Percentiles rank a stretch among this genome's conserved stretches.
These are phyloP conservation scores for Lysandra bellargus DNA, from an alignment of 2,888 invertebrate genomes.

Conservation along the genomic window DNA sequence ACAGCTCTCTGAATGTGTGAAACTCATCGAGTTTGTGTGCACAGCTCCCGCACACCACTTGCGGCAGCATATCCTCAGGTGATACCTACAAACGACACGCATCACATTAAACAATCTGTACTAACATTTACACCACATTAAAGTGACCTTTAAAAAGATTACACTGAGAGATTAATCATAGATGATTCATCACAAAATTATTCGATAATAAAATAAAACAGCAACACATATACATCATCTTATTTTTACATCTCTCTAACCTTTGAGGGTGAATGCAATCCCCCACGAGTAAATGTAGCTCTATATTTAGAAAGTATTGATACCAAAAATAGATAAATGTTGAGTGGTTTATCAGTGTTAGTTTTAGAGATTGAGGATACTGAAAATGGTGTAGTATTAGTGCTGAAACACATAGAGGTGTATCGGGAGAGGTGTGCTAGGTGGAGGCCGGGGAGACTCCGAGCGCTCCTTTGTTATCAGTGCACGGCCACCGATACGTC, in stretches of 20 bases:
- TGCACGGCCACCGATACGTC: slow-evolving; percentile 60
- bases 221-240: slow-evolving; percentile 43
- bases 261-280: slow-evolving; percentile 55
- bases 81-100: slow-evolving; percentile 82
- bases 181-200: slow-evolving; percentile 64
- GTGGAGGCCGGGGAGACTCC: slow-evolving; percentile 42
- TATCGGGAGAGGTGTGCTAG: slow-evolving; percentile 32
- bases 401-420: slow-evolving; percentile 27
- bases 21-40: slow-evolving; percentile 87
- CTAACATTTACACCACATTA: slow-evolving; percentile 39
- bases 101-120: slow-evolving; percentile 52
- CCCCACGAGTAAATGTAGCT: slow-evolving; percentile 67
- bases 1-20: slow-evolving; percentile 87
- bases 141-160: slow-evolving; percentile 63
- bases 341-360: slow-evolving; percentile 48
- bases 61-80: slow-evolving; percentile 87
- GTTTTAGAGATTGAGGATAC: slow-evolving; percentile 41
- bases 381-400: slow-evolving; percentile 12
- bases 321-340: slow-evolving; percentile 69
- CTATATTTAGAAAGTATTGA: slow-evolving; percentile 77
- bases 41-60: slow-evolving; percentile 88
- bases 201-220: slow-evolving; percentile 65
- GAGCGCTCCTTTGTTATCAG: slow-evolving; percentile 77
- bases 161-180: slow-evolving; percentile 58
- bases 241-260: slow-evolving; percentile 40